phyloP scores from a whole-genome alignment of 1,140 invertebrate genomes.

The Lordiphosa collinella region DNA sequence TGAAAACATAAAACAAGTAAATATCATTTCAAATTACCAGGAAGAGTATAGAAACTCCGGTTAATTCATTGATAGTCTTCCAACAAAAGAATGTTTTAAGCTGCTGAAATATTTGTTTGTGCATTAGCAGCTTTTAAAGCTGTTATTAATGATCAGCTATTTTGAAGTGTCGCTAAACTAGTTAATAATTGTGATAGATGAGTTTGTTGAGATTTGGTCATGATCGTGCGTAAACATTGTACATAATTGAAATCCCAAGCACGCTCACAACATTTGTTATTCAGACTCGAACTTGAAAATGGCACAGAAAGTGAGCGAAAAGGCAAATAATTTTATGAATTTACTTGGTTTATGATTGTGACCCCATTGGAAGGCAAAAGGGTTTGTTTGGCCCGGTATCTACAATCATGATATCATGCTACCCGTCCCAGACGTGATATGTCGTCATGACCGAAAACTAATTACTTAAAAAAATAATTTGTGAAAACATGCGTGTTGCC shows the following conservation, averaged over 20 bases:
- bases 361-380: constrained; percentile 29
- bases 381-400: constrained; percentile 15
- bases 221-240: constrained; percentile 13
- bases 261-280: constrained; percentile 17
- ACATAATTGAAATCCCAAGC: constrained; percentile 37
- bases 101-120: constrained; percentile 2
- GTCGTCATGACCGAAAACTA: constrained; percentile 43
- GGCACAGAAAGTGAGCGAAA: constrained; percentile 29
- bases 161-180: constrained; percentile 17
- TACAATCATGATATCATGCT: constrained; percentile 49
- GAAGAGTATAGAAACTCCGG: not conserved
- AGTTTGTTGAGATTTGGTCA: constrained; percentile 22
- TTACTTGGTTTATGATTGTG: constrained; percentile 18
- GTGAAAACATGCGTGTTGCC: constrained; percentile 46
- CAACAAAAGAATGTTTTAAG: not conserved
- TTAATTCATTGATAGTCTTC: not conserved
- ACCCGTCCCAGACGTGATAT: constrained; percentile 11
- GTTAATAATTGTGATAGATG: constrained; percentile 48
- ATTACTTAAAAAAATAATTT: constrained; percentile 50
- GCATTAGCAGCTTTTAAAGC: constrained; percentile 10
- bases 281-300: constrained; percentile 46
- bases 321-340: constrained; percentile 11
- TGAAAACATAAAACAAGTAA: no score
- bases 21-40: no score
- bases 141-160: constrained; percentile 24